phyloP scores from a whole-genome alignment of 2,888 invertebrate genomes.

The Papilio protenor region DNA sequence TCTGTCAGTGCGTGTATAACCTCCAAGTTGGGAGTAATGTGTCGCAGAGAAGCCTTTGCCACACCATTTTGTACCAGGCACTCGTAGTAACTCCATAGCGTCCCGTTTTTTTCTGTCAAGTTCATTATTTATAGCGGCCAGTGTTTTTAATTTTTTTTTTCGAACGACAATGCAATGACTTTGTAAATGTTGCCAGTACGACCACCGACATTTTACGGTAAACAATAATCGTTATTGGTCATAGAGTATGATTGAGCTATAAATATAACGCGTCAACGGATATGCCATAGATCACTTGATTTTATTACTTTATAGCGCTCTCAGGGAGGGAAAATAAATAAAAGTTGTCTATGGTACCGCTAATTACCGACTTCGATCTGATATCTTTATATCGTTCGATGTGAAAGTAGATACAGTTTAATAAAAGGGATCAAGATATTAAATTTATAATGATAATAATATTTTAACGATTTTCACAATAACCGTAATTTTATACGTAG shows the following conservation, averaged over 20 bases:
- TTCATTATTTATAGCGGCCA: constrained; percentile 47
- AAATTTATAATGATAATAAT: constrained; percentile 4
- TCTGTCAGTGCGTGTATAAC: constrained; percentile 91
- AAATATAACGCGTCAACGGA: constrained; percentile 57
- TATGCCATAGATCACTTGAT: constrained; percentile 61
- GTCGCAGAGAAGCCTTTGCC: constrained; percentile 93
- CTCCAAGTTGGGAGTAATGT: constrained; percentile 92
- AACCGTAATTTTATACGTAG: not conserved
- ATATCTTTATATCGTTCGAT: constrained; percentile 27
- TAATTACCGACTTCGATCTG: constrained; percentile 24
- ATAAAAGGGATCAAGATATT: constrained; percentile 19
- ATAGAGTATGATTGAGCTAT: constrained; percentile 58
- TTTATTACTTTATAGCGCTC: constrained; percentile 58
- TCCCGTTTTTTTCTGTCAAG: constrained; percentile 75
- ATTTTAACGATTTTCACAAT: constrained; percentile 11
- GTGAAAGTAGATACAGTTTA: constrained; percentile 12
- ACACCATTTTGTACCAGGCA: constrained; percentile 97
- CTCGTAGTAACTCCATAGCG: constrained; percentile 87
- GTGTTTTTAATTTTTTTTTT: constrained; percentile 45
- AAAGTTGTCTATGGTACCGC: constrained; percentile 36
- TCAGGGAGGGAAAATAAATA: constrained; percentile 47
- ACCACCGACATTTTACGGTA: constrained; percentile 63
- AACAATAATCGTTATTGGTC: constrained; percentile 53
- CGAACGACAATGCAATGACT: constrained; percentile 49
- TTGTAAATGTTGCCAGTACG: constrained; percentile 49